Conservation (phyloP, 2,888 invertebrate species). For the Oscheius sp. region DNA sequence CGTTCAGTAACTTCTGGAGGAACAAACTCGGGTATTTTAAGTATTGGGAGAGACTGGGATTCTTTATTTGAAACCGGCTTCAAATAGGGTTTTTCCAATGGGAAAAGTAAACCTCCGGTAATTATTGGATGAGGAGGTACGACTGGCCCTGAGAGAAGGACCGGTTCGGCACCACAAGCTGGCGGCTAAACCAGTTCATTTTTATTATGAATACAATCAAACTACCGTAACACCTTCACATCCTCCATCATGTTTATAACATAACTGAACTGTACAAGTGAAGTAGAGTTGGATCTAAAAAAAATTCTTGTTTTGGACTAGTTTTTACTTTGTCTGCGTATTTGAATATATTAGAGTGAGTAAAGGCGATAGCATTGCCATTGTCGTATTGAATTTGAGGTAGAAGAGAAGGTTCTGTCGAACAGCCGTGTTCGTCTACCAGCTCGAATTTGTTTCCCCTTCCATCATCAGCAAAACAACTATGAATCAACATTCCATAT, state of each 20-base stretch:
- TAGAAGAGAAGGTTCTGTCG: constrained; percentile 61
- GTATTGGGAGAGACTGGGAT: neutral
- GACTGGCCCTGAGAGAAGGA: neutral
- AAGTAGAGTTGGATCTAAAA: constrained; percentile 67
- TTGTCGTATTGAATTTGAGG: constrained; percentile 57
- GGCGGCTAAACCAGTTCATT: constrained; percentile 10
- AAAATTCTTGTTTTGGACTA: neutral
- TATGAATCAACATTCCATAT: constrained; percentile 69
- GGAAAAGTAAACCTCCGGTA: neutral
- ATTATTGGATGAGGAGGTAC: neutral
- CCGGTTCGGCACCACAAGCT: neutral
- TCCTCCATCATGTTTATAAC: constrained; percentile 70
- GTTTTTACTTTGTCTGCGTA: constrained; percentile 66
- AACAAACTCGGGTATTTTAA: constrained; percentile 21
- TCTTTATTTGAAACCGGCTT: neutral
- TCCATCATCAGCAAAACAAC: constrained; percentile 70
- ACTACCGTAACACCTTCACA: constrained; percentile 68
- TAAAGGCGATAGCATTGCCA: constrained; percentile 48
- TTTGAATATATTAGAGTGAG: constrained; percentile 68
- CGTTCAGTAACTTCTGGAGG: constrained; percentile 3
- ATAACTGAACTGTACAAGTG: constrained; percentile 70
- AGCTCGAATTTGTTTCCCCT: constrained; percentile 69
- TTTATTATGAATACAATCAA: constrained; percentile 23
- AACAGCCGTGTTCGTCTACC: constrained; percentile 67
- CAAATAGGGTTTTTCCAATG: neutral